Percentiles rank a stretch among this genome's conserved stretches.
These are phyloP conservation scores for Copidosoma aretas DNA, from an alignment of 2,888 invertebrate species.

Conservation along the genomic window DNA sequence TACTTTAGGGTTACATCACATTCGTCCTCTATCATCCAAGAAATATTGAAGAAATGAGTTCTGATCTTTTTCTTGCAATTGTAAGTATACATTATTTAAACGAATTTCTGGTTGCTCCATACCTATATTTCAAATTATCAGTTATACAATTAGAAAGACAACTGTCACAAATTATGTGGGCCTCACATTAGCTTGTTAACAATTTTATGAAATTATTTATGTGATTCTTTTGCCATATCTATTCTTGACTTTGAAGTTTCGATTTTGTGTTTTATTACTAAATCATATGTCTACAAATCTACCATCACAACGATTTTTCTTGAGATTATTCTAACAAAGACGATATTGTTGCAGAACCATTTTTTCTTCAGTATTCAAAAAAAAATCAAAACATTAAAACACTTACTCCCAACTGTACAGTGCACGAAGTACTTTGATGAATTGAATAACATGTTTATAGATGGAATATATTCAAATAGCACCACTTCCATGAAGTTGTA, in stretches of 20 bases:
- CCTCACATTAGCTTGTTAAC: constrained; percentile 10
- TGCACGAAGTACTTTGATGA: constrained; percentile 34
- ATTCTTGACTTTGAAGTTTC: constrained; percentile 6
- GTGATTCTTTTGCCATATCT: constrained; percentile 1
- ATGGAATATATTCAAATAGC: constrained; percentile 33
- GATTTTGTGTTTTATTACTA: not conserved
- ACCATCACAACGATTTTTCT: constrained; percentile 9
- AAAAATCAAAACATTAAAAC: constrained; percentile 29
- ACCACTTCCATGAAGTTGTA: constrained; percentile 35
- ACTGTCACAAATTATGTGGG: constrained; percentile 8
- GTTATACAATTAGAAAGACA: constrained; percentile 24
- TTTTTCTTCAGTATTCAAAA: constrained; percentile 13
- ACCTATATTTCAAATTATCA: constrained; percentile 23
- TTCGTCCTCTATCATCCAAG: constrained; percentile 57
- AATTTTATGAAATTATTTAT: constrained; percentile 21
- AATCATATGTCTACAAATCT: constrained; percentile 19
- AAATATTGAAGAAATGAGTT: constrained; percentile 51
- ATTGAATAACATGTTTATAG: constrained; percentile 32
- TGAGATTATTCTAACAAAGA: constrained; percentile 12
- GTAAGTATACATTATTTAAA: constrained; percentile 27
- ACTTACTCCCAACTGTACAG: constrained; percentile 24
- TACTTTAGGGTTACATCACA: constrained; percentile 58
- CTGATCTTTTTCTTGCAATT: constrained; percentile 25
- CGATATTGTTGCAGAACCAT: constrained; percentile 8
- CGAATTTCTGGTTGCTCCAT: constrained; percentile 24